Evolutionary conservation across 2,888 invertebrate species (phyloP).

Genomic region (Athrips mouffetella): DNA sequence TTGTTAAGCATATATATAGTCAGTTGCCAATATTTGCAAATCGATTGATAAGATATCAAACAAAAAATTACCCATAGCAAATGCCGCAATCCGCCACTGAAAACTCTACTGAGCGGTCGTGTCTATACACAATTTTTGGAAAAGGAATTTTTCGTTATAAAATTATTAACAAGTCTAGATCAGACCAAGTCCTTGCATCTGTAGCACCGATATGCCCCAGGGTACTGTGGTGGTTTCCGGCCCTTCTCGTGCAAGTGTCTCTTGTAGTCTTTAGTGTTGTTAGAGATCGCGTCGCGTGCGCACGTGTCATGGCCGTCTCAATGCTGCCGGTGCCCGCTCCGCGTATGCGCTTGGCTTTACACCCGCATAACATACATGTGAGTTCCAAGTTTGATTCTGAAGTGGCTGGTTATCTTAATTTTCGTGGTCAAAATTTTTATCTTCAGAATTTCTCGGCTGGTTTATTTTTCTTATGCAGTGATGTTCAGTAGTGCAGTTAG

Average conservation of each 20-base stretch:
- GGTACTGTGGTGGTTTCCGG: conserved; percentile 20
- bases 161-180: not conserved
- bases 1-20: not conserved
- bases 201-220: conserved; percentile 1
- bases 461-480: conserved; percentile 13
- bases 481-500: conserved; percentile 24
- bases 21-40: conserved; percentile 15
- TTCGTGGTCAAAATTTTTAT: not conserved
- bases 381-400: conserved; percentile 33
- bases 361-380: conserved; percentile 70
- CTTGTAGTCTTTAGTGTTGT: conserved; percentile 18
- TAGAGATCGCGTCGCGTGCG: conserved; percentile 37
- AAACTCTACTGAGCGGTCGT: not conserved
- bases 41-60: conserved; percentile 9
- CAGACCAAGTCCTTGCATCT: not conserved
- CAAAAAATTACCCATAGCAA: not conserved
- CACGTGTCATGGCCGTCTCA: conserved; percentile 52
- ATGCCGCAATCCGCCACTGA: not conserved
- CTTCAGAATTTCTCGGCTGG: not conserved
- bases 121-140: not conserved
- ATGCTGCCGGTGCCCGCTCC: conserved; percentile 64
- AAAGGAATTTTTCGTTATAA: not conserved
- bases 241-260: conserved; percentile 14
- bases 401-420: not conserved
- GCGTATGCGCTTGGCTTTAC: conserved; percentile 61